Evolutionary conservation across 2,888 invertebrate genomes (phyloP).

Genomic region (Nipponacmea schrenckii): DNA sequence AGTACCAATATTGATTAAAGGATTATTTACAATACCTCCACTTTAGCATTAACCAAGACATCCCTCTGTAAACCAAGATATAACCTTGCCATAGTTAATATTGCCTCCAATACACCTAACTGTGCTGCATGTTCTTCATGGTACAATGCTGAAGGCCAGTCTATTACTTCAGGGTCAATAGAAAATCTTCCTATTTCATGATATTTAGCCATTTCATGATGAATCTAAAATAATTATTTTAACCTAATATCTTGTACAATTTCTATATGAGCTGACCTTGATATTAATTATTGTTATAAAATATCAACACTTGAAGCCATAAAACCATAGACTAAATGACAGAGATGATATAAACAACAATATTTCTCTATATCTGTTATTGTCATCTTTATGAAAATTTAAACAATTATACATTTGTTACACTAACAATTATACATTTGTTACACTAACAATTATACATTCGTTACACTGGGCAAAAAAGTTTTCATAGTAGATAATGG

Average conservation of each 20-base stretch:
- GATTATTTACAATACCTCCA: slow-evolving; percentile 53
- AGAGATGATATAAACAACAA: background rate
- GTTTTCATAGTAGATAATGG: too few relatives aligned
- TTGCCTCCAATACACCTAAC: slow-evolving; percentile 71
- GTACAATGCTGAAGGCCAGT: slow-evolving; percentile 71
- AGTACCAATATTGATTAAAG: too few relatives aligned
- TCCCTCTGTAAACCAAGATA: slow-evolving; percentile 70
- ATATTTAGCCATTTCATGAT: slow-evolving; percentile 72
- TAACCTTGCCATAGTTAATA: slow-evolving; percentile 70
- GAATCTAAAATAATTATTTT: slow-evolving; percentile 62
- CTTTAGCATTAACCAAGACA: slow-evolving; percentile 68
- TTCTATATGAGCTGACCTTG: background rate
- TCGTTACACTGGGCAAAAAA: too few relatives aligned
- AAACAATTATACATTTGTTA: too few relatives aligned
- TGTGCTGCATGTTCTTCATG: slow-evolving; percentile 71
- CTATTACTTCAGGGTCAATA: slow-evolving; percentile 60
- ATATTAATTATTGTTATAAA: background rate
- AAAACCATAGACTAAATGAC: background rate
- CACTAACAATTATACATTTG: too few relatives aligned
- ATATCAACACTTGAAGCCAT: background rate
- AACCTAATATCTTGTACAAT: too few relatives aligned
- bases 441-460: too few relatives aligned
- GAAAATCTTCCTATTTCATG: slow-evolving; percentile 71
- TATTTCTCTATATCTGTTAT: background rate
- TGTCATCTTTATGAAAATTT: background rate